A percentile compares a stretch with the other conserved stretches of the same genome.
Evolutionary conservation across 2,888 invertebrate genomes (phyloP).

Genomic region (Macropis europaea): DNA sequence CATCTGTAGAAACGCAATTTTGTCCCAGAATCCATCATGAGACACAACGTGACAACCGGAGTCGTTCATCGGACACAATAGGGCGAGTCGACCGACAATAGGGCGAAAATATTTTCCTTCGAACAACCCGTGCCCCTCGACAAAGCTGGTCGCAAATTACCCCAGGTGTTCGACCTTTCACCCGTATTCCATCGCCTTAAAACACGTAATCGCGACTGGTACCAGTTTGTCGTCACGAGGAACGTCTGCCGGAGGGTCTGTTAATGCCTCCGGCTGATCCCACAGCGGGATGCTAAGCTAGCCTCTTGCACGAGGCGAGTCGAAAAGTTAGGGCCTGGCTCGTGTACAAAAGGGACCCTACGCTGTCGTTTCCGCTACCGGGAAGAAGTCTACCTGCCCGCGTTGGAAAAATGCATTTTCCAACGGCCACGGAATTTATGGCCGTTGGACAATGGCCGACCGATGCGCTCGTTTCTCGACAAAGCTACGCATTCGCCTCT

Average conservation of each 20-base stretch:
- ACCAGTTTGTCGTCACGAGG: conserved; percentile 11
- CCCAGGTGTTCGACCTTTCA: conserved; percentile 33
- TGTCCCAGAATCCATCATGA: not conserved
- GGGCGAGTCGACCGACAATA: conserved; percentile 1
- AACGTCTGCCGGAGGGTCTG: conserved; percentile 31
- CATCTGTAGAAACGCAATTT: not conserved
- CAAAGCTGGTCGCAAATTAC: conserved; percentile 20
- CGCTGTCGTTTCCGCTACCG: conserved; percentile 2
- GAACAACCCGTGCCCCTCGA: conserved; percentile 23
- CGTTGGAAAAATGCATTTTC: conserved; percentile 75
- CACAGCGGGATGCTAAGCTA: conserved; percentile 64
- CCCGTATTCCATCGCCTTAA: conserved; percentile 2
- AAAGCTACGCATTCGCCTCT: conserved; percentile 44
- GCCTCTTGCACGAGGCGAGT: conserved; percentile 30
- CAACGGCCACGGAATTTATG: conserved; percentile 75
- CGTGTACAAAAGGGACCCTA: conserved; percentile 33
- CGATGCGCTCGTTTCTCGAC: conserved; percentile 56
- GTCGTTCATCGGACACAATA: not conserved
- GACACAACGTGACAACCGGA: not conserved
- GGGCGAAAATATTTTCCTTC: conserved; percentile 35
- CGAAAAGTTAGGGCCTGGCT: conserved; percentile 45
- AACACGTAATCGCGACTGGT: conserved; percentile 19
- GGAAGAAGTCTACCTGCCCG: conserved; percentile 53
- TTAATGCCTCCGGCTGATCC: conserved; percentile 57
- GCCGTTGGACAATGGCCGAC: conserved; percentile 70